These are phyloP conservation scores for Polypterus senegalus DNA, from an alignment of 2,113 vertebrate species.

Conservation along the genomic window DNA sequence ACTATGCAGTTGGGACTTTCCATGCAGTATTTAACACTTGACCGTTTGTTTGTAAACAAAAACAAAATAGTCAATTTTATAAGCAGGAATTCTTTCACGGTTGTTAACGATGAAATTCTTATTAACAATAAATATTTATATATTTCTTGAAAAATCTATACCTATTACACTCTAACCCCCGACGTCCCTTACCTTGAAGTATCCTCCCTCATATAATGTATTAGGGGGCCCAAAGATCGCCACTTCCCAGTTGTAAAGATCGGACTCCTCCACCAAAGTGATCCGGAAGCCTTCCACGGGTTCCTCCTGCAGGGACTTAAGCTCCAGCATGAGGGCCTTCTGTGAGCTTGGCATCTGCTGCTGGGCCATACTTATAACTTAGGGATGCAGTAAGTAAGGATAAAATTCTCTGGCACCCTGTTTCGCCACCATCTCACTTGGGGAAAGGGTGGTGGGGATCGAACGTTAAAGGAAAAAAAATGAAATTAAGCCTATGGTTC, in stretches of 20 bases:
- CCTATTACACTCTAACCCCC: neutral
- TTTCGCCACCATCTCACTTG: no score
- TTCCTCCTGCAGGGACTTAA: constrained; percentile 86
- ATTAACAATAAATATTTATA: no score
- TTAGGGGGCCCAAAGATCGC: constrained; percentile 89
- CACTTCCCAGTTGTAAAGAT: constrained; percentile 92
- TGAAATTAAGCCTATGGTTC: no score
- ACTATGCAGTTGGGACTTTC: no score
- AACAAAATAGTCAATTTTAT: no score
- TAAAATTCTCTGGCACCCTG: no score
- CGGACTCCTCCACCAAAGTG: constrained; percentile 81
- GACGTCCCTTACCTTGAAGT: constrained; percentile 73
- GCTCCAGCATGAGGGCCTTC: constrained; percentile 91
- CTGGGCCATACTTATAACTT: constrained; percentile 64
- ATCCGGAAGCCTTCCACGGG: constrained; percentile 89
- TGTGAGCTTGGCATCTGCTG: constrained; percentile 91
- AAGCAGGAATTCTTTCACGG: no score
- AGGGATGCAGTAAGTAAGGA: no score
- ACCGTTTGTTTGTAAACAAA: no score
- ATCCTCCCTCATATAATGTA: constrained; percentile 83
- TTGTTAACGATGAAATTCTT: no score
- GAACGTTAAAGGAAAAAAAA: neutral
- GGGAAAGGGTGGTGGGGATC: neutral
- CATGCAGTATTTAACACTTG: no score
- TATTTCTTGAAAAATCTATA: no score